Evolutionary conservation across 2,113 vertebrate species (phyloP), one percentile per base, ranked within the genome.

Genomic region (Pipra filicauda): DNA sequence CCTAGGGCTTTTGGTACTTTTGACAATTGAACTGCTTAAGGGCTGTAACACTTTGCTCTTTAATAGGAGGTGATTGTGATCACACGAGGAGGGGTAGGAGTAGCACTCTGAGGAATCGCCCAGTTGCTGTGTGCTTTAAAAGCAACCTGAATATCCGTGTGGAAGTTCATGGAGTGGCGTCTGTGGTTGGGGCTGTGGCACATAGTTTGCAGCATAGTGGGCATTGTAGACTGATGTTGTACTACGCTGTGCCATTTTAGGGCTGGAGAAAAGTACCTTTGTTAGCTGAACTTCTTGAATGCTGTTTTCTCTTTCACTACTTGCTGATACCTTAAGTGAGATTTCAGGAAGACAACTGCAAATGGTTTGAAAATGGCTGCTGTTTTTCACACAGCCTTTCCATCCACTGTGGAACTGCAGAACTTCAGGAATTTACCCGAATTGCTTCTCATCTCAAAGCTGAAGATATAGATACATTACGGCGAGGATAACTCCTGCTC

Each of bases 71-170:
- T 22, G 55, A 27, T 46, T 70, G 3, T 31, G 13, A n/a, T n/a
- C 3, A 8, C 0, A 0, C 5, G 30, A 43, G 15, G 39, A 66
- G 9, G 3, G 8, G 11, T 27, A 33, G 14, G 6, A 16, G 11
- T 27, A 33, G 16, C 7, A 16, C 4, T 66, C 46, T 18, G 66
- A 64, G 49, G 28, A 43, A 58, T 17, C 0, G 1, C 4, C 16
- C 8, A 8, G 1, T 46, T 62, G 58, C 30, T 31, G 6, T 28
- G 39, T n/a, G 6, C 35, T 79, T 21, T 24, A 21, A 58, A 37
- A 83, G n/a, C 26, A 51, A 23, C 54, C 39, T 37, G 16, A 44
- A 31, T 51, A 31, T 46, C 39, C 12, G 4, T 18, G 31, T 39
- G 30, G 46, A 66, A 49, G 39, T 39, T 77, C 27, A 2, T 8